phyloP scores from a whole-genome alignment of 2,797 vertebrate species.

The Hipposideros larvatus region DNA sequence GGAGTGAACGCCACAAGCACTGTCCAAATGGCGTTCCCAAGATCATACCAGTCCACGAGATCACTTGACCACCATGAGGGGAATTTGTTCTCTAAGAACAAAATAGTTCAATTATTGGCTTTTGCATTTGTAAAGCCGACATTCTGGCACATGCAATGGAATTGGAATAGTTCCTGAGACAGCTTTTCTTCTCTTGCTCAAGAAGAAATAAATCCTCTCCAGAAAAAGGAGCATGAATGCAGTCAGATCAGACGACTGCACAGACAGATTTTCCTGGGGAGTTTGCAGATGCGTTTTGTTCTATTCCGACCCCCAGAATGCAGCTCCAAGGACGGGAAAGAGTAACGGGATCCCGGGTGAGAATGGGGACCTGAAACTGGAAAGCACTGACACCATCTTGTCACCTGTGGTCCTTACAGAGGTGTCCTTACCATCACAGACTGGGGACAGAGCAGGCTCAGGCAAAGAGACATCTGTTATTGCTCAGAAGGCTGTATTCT shows the following conservation, averaged over 20 bases:
- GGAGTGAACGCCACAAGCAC: background rate
- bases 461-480: no score
- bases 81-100: background rate
- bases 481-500: accelerated
- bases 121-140: background rate
- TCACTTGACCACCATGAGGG: background rate
- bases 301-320: no score
- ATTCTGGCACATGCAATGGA: background rate
- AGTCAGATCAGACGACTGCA: background rate
- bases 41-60: background rate
- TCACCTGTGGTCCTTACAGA: background rate
- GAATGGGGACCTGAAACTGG: background rate
- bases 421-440: background rate
- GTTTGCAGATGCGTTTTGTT: background rate
- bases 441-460: background rate
- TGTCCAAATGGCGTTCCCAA: background rate
- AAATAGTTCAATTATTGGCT: background rate
- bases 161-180: background rate
- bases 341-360: background rate
- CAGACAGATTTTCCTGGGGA: no score
- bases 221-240: background rate
- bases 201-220: background rate
- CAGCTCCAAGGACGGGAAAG: background rate
- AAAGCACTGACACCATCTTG: background rate
- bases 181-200: background rate